Conservation (phyloP, 2,797 vertebrate genomes). For the Euphonia xanthogaster region DNA sequence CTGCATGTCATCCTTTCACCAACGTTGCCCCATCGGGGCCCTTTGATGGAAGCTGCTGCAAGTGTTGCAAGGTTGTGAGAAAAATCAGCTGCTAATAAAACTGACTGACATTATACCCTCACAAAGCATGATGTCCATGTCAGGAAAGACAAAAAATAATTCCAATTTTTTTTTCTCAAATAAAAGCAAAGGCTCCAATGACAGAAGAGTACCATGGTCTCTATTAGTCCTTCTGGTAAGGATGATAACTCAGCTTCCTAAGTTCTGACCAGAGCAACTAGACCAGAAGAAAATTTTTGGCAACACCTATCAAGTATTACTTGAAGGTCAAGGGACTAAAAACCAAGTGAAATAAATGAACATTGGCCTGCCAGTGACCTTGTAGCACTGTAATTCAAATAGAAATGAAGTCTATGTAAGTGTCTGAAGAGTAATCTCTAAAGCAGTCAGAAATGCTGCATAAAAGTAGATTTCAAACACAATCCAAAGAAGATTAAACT, state of each 20-base stretch:
- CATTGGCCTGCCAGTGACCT: background rate
- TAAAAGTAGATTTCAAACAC: conserved; percentile 34
- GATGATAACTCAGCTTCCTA: background rate
- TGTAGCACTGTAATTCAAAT: background rate
- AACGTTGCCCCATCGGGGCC: background rate
- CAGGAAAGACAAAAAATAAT: background rate
- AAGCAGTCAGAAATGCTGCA: background rate
- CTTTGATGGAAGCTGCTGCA: background rate
- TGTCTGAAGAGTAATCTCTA: background rate
- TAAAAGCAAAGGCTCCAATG: background rate
- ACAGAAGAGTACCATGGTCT: background rate
- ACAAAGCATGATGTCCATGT: background rate
- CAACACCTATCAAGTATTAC: background rate
- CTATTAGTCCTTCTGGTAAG: background rate
- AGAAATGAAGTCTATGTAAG: background rate
- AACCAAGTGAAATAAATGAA: background rate
- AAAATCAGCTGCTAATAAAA: background rate
- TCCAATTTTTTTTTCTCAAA: background rate
- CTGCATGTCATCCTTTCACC: background rate
- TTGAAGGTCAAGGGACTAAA: background rate
- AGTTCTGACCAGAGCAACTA: background rate
- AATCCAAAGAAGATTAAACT: conserved; percentile 46
- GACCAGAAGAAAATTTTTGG: background rate
- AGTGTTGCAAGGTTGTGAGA: background rate
- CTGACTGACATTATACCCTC: background rate